These are phyloP conservation scores for Lophochroa leadbeateri DNA, from an alignment of 2,113 vertebrate genomes.

Conservation along the genomic window DNA sequence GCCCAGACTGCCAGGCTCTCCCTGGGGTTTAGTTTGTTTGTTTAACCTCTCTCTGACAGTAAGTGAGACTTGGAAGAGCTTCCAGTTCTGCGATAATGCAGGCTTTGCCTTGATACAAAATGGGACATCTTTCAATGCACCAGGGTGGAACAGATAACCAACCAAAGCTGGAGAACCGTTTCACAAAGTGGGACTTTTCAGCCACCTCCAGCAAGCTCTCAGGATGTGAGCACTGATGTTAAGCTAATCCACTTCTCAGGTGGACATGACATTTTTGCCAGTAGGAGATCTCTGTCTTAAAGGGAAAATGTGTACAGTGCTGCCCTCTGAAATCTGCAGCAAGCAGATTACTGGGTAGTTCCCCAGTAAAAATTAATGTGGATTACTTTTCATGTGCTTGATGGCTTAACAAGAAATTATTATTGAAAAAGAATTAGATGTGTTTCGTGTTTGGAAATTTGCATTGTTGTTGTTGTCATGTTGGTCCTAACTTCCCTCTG, in stretches of 20 bases:
- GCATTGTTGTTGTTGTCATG: not conserved
- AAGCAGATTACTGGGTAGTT: not conserved
- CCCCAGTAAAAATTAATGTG: not conserved
- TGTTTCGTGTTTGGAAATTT: not conserved
- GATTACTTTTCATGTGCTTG: not conserved
- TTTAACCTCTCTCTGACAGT: not conserved
- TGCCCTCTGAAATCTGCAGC: conserved; percentile 15
- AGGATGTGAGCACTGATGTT: not conserved
- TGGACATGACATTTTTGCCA: not conserved
- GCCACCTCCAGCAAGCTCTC: not conserved
- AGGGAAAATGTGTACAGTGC: not conserved
- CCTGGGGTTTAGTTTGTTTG: not conserved
- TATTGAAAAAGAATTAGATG: not conserved
- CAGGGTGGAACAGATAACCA: not conserved
- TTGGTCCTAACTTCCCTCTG: not conserved
- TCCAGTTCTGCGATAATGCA: not conserved
- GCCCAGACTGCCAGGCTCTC: not conserved
- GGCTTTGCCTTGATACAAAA: not conserved
- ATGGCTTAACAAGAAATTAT: not conserved
- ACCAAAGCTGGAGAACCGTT: not conserved
- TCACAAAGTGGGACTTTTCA: not conserved
- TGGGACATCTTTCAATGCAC: not conserved
- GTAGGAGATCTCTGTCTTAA: conserved; percentile 5
- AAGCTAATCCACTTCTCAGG: not conserved
- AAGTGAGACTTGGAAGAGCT: not conserved